Base-by-base conservation (phyloP, 2,113 vertebrate genomes). In the Acanthisitta chloris region DNA sequence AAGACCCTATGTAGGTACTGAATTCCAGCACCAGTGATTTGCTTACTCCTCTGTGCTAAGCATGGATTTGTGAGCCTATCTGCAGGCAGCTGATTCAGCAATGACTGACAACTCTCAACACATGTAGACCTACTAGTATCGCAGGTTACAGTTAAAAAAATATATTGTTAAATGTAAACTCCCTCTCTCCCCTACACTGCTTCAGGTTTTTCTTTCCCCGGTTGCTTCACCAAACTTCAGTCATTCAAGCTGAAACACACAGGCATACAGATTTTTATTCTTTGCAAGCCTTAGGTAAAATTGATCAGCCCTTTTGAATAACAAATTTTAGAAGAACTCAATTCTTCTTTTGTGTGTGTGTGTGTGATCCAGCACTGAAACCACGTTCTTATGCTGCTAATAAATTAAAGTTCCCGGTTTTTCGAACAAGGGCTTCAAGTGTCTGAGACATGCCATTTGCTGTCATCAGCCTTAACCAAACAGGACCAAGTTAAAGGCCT, bases 121-220 rank as follows among this genome's bases (percentile, higher is more conserved):
- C 24, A 52, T 0, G 4, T 0, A 38, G 26, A 82, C 24, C 14
- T 61, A 12, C 25, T 23, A 79, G n/a, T 14, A 52, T 14, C 34
- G 54, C 16, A 49, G 25, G 45, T 21, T 34, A 66, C 0, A 12
- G 33, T 8, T 36, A 26, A 51, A 26, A 51, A 87, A 49, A 33
- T 18, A 15, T 3, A 69, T 8, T 42, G 17, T 36, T 42, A 52
- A 45, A 85, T 71, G 28, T 5, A 46, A 58, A 79, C 3, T 34
- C 23, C 1, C 12, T 42, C 10, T 43, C 8, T 8, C 6, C 2
- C 1, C 11, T 25, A 34, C 25, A 2, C 4, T 26, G 4, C 42
- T 38, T 71, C 10, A 26, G 14, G 11, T 45, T 72, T 34, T 67
- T 6, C 18, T 46, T 69, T 49, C 31, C 28, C 2, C 49, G 9